Conservation (phyloP, 2,797 vertebrate species). For the Megaceryle alcyon region DNA sequence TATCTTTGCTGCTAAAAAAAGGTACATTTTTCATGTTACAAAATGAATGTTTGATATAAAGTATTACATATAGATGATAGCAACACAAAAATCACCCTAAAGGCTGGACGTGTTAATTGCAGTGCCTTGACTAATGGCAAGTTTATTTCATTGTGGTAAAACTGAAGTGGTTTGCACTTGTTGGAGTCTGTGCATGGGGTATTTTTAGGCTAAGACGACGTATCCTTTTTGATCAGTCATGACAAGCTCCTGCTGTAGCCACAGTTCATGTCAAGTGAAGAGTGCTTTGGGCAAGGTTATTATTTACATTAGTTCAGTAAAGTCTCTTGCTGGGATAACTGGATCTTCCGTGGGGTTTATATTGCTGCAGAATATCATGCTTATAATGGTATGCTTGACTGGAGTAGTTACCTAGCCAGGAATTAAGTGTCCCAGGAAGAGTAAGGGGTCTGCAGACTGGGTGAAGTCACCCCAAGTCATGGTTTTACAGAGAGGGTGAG, state of each 20-base stretch:
- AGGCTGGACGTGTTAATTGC: neutral
- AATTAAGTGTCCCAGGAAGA: neutral
- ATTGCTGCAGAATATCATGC: neutral
- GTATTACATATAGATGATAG: neutral
- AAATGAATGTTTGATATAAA: neutral
- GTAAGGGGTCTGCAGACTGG: neutral
- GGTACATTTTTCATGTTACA: neutral
- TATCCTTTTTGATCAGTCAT: neutral
- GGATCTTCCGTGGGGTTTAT: neutral
- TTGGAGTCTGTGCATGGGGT: neutral
- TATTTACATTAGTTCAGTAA: neutral
- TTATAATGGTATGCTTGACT: neutral
- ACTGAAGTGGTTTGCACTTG: neutral
- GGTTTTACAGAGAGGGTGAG: neutral
- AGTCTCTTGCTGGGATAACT: neutral
- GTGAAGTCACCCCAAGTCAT: neutral
- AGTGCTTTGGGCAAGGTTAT: neutral
- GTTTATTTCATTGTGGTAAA: neutral
- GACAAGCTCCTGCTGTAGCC: neutral
- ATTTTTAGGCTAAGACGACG: neutral
- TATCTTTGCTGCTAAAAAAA: neutral
- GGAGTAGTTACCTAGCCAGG: neutral
- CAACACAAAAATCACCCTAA: neutral
- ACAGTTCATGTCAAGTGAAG: neutral
- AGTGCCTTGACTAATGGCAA: neutral